These are phyloP conservation scores for Panagrolaimus sp. DNA, from an alignment of 1,140 invertebrate genomes.

Conservation along the genomic window DNA sequence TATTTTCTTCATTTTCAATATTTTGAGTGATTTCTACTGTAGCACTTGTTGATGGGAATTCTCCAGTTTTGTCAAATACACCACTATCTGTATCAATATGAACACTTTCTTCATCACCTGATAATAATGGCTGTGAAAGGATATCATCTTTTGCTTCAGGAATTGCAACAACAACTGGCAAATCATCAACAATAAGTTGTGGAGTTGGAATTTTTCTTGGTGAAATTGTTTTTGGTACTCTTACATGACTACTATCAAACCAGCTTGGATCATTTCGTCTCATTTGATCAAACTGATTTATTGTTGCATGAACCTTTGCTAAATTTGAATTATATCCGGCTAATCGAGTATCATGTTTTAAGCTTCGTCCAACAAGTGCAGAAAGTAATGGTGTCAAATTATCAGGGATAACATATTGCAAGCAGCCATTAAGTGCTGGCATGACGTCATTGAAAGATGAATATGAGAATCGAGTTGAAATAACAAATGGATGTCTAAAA, in stretches of 20 bases:
- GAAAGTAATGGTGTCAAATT: slow-evolving; percentile 45
- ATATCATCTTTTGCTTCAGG: neutral
- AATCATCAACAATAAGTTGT: neutral
- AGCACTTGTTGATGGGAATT: neutral
- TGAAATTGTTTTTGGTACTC: neutral
- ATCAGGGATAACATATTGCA: slow-evolving; percentile 53
- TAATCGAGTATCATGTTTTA: slow-evolving; percentile 43
- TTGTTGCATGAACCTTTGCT: slow-evolving; percentile 27
- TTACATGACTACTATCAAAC: slow-evolving; percentile 26
- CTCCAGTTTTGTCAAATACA: slow-evolving; percentile 20
- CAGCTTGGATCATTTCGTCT: slow-evolving; percentile 33
- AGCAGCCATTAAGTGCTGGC: slow-evolving; percentile 36
- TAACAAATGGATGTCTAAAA: slow-evolving; percentile 47
- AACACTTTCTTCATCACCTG: slow-evolving; percentile 13
- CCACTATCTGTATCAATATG: slow-evolving; percentile 18
- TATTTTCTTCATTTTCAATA: slow-evolving; percentile 12
- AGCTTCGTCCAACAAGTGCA: slow-evolving; percentile 32
- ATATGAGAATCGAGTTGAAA: slow-evolving; percentile 51
- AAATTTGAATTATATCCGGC: slow-evolving; percentile 27
- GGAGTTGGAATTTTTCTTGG: neutral
- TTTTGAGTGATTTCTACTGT: slow-evolving; percentile 23
- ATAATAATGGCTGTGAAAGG: slow-evolving; percentile 13
- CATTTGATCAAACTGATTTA: slow-evolving; percentile 28
- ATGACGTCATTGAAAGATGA: slow-evolving; percentile 36
- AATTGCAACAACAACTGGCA: neutral